A percentile compares a stretch with the other conserved stretches of the same genome.
phyloP scores from a whole-genome alignment of 30 jellyfish, hydroid and myxozoan genomes.

The Aurelia sp. region DNA sequence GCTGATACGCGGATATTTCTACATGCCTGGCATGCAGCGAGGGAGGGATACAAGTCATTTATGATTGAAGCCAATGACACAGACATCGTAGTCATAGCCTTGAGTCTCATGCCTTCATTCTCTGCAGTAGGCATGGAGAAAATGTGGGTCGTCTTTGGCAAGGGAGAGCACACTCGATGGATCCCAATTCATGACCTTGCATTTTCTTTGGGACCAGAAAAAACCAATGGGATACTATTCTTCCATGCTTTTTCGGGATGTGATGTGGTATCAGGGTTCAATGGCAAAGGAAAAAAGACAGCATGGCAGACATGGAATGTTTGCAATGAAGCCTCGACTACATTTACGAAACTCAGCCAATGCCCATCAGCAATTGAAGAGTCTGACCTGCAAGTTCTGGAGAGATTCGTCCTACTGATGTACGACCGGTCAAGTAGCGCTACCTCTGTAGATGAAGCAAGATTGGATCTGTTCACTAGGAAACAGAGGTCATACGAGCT shows the following conservation, averaged over 20 bases:
- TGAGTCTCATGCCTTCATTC: background rate
- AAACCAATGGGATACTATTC: conserved; percentile 14
- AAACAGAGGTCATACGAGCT: conserved; percentile 1
- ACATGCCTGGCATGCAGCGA: background rate
- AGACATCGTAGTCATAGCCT: conserved; percentile 34
- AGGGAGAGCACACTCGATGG: conserved; percentile 6
- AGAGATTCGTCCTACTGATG: conserved; percentile 19
- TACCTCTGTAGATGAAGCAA: conserved; percentile 1
- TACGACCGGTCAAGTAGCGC: conserved; percentile 22
- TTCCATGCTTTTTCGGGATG: conserved; percentile 46
- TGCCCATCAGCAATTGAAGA: conserved; percentile 15
- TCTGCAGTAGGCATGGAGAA: background rate
- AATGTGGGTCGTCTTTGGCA: conserved; percentile 46
- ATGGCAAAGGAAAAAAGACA: conserved; percentile 23
- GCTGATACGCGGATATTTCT: conserved; percentile 28
- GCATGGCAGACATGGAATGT: conserved; percentile 42
- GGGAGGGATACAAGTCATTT: background rate
- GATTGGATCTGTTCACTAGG: conserved; percentile 7
- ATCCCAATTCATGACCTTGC: conserved; percentile 28
- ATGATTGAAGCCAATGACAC: conserved; percentile 42
- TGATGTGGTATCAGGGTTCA: conserved; percentile 17
- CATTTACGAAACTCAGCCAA: conserved; percentile 1
- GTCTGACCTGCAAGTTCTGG: conserved; percentile 4
- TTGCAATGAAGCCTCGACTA: conserved; percentile 9
- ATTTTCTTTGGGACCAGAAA: background rate